Percentiles rank a stretch among this genome's conserved stretches.
Evolutionary conservation across 2,888 invertebrate species (phyloP).

Genomic region (Acanthoscelides obtectus): DNA sequence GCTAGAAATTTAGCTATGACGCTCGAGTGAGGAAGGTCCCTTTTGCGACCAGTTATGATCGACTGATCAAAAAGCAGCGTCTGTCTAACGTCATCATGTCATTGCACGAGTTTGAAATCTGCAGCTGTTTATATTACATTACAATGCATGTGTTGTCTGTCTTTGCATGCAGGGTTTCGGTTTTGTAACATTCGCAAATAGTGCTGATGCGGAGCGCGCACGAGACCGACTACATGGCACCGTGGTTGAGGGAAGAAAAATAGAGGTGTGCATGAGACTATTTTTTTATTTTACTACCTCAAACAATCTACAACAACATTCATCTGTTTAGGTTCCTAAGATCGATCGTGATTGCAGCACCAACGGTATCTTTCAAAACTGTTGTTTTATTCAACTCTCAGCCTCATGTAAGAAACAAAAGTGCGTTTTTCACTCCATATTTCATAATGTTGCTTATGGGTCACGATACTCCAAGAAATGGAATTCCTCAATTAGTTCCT

Average conservation of each 20-base stretch:
- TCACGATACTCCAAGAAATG: too few species aligned
- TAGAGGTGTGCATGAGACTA: slow-evolving; percentile 98
- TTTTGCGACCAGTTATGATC: too few species aligned
- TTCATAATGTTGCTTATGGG: too few species aligned
- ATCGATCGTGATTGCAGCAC: background rate
- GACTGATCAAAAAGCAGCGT: slow-evolving; percentile 10
- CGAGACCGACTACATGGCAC: slow-evolving; percentile 99
- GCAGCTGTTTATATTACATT: slow-evolving; percentile 59
- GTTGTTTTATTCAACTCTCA: too few species aligned
- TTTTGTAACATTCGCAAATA: slow-evolving; percentile 99
- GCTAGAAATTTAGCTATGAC: too few species aligned
- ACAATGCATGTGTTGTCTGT: slow-evolving; percentile 95
- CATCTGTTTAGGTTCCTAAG: background rate
- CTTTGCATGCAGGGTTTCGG: slow-evolving; percentile 99
- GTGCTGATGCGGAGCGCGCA: slow-evolving; percentile 99
- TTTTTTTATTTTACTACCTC: slow-evolving; percentile 11
- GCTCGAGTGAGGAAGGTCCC: too few species aligned
- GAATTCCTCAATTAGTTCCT: too few species aligned
- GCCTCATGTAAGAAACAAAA: too few species aligned
- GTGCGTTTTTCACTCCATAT: too few species aligned
- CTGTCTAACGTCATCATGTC: slow-evolving; percentile 54
- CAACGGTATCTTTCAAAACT: background rate
- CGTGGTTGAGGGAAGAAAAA: slow-evolving; percentile 99
- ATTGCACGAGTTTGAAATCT: slow-evolving; percentile 72
- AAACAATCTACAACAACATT: background rate